Conservation (phyloP, 2,888 invertebrate genomes). For the Noctua fimbriata region DNA sequence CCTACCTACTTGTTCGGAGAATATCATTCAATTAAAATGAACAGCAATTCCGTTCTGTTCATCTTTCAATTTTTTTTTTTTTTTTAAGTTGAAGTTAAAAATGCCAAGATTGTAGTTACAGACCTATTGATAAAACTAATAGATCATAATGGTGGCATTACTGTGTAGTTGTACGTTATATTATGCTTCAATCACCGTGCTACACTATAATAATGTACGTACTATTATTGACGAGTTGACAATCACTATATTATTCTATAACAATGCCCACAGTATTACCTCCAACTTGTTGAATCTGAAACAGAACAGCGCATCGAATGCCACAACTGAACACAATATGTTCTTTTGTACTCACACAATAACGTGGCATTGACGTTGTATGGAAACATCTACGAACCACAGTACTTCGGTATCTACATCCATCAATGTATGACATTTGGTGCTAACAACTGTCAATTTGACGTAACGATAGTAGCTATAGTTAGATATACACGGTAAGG, state of each 20-base stretch:
- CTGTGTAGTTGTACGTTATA: neutral
- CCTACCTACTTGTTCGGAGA: neutral
- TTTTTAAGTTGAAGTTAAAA: neutral
- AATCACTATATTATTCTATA: neutral
- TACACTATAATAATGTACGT: neutral
- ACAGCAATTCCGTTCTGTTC: neutral
- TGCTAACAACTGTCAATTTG: slow-evolving; percentile 14
- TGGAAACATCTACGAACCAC: slow-evolving; percentile 23
- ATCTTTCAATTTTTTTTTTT: neutral
- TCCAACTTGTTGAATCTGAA: neutral
- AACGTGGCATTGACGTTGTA: slow-evolving; percentile 7
- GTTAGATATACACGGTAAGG: neutral
- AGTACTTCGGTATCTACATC: neutral
- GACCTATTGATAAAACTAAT: too few relatives aligned
- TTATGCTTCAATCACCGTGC: neutral
- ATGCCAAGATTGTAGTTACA: neutral
- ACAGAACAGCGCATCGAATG: slow-evolving; percentile 31
- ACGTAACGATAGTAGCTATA: neutral
- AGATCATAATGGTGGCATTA: neutral
- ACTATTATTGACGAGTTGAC: neutral
- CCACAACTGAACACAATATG: slow-evolving; percentile 16
- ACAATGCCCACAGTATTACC: slow-evolving; percentile 4
- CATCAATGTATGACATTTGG: slow-evolving; percentile 10
- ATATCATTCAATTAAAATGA: neutral
- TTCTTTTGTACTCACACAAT: slow-evolving; percentile 37